phyloP scores from a whole-genome alignment of 2,888 invertebrate genomes.

The Orgyia antiqua region DNA sequence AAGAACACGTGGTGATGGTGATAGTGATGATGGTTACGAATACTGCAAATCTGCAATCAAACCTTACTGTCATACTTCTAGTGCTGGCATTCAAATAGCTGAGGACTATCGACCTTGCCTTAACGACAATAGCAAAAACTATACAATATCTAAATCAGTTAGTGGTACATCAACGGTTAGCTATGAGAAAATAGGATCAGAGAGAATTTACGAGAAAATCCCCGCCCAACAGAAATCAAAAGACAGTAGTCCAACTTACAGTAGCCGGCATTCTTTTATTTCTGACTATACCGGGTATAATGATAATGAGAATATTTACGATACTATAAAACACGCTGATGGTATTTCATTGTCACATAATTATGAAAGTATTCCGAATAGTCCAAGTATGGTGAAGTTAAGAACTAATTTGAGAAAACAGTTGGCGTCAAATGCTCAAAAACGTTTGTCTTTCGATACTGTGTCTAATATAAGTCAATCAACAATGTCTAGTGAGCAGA shows the following conservation, averaged over 20 bases:
- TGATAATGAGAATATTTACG: slow-evolving; percentile 80
- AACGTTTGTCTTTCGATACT: slow-evolving; percentile 65
- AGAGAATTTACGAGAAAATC: slow-evolving; percentile 71
- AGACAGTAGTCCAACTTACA: slow-evolving; percentile 57
- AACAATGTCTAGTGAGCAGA: slow-evolving; percentile 78
- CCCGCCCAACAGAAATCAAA: slow-evolving; percentile 54
- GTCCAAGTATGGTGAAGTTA: slow-evolving; percentile 67
- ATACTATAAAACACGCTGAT: slow-evolving; percentile 78
- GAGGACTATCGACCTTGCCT: slow-evolving; percentile 67
- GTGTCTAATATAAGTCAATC: slow-evolving; percentile 72
- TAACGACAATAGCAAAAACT: slow-evolving; percentile 50
- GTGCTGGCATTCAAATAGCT: slow-evolving; percentile 70
- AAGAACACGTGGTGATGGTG: slow-evolving; percentile 65
- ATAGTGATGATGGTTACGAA: slow-evolving; percentile 72
- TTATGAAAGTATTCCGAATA: slow-evolving; percentile 79
- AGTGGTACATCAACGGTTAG: slow-evolving; percentile 67
- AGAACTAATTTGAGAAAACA: slow-evolving; percentile 58
- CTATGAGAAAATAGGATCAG: slow-evolving; percentile 68
- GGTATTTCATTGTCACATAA: slow-evolving; percentile 72
- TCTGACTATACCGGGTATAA: slow-evolving; percentile 64
- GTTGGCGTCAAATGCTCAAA: slow-evolving; percentile 51
- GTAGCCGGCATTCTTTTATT: slow-evolving; percentile 57
- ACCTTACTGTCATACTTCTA: slow-evolving; percentile 63
- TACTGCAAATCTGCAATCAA: slow-evolving; percentile 69
- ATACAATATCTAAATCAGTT: slow-evolving; percentile 61